A percentile compares a stretch with the other conserved stretches of the same genome.
These are phyloP conservation scores for Dendrocincla tyrannina DNA, from an alignment of 2,797 vertebrate genomes.

Conservation along the genomic window DNA sequence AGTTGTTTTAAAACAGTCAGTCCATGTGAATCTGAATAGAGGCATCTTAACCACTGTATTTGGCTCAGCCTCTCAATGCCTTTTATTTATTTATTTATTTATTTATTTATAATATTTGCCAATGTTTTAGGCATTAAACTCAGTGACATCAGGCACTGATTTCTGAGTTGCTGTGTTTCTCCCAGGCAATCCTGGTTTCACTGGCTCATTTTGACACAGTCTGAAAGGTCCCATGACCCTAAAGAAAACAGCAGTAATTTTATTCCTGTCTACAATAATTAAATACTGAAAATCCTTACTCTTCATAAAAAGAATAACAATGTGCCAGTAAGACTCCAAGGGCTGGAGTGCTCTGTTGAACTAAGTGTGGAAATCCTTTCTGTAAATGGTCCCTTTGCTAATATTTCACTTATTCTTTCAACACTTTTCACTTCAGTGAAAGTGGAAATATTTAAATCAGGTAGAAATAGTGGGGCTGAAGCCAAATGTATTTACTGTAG, in stretches of 20 bases:
- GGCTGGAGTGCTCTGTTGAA: not conserved
- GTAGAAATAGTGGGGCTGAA: not conserved
- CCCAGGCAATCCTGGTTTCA: not conserved
- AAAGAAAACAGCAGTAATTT: not conserved
- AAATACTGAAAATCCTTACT: not conserved
- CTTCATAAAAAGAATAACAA: not conserved
- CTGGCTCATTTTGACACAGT: not conserved
- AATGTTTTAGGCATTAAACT: not conserved
- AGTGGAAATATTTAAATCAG: not conserved
- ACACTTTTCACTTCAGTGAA: not conserved
- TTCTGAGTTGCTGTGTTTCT: not conserved
- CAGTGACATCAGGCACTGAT: not conserved
- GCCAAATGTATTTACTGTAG: not conserved
- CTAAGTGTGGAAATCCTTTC: not conserved
- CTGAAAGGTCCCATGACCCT: not conserved
- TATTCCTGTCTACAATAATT: not conserved
- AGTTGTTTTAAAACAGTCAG: not conserved
- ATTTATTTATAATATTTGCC: no score
- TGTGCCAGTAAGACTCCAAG: not conserved
- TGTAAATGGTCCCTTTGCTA: not conserved
- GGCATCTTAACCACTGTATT: not conserved
- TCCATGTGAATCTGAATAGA: not conserved
- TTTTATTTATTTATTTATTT: not conserved
- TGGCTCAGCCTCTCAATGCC: not conserved
- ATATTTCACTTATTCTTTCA: not conserved